These are phyloP conservation scores for Caenorhabditis auriculariae DNA, from an alignment of 2,888 invertebrate species.

Conservation along the genomic window DNA sequence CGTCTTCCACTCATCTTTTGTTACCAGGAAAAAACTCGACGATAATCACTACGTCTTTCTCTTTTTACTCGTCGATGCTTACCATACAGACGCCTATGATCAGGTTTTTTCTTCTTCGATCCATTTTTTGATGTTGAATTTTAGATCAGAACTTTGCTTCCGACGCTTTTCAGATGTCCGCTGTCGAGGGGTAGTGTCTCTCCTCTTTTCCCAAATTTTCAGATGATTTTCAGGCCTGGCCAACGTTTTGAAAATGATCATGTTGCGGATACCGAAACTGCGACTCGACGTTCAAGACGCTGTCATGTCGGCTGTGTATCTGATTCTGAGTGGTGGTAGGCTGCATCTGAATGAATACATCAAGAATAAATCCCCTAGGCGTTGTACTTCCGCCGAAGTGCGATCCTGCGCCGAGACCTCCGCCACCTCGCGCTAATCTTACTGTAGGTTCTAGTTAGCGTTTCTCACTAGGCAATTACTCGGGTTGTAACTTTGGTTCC, in stretches of 20 bases:
- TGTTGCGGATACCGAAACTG: constrained; percentile 81
- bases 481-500: no score
- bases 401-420: no score
- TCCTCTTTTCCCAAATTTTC: background rate
- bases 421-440: no score
- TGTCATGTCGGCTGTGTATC: constrained; percentile 84
- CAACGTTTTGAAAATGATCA: constrained; percentile 85
- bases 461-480: no score
- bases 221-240: constrained; percentile 75
- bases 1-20: background rate
- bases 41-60: constrained; percentile 90
- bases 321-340: constrained; percentile 41
- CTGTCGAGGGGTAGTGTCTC: constrained; percentile 66
- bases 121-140: no score
- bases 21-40: constrained; percentile 69
- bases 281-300: constrained; percentile 90
- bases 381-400: no score
- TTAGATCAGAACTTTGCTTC: constrained; percentile 78
- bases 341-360: no score
- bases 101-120: constrained; percentile 23
- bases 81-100: constrained; percentile 72
- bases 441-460: no score
- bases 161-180: constrained; percentile 88
- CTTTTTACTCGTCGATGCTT: constrained; percentile 84
- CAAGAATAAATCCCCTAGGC: no score